Evolutionary conservation across 2,888 invertebrate species (phyloP).

Genomic region (Drosophila vallismaia): DNA sequence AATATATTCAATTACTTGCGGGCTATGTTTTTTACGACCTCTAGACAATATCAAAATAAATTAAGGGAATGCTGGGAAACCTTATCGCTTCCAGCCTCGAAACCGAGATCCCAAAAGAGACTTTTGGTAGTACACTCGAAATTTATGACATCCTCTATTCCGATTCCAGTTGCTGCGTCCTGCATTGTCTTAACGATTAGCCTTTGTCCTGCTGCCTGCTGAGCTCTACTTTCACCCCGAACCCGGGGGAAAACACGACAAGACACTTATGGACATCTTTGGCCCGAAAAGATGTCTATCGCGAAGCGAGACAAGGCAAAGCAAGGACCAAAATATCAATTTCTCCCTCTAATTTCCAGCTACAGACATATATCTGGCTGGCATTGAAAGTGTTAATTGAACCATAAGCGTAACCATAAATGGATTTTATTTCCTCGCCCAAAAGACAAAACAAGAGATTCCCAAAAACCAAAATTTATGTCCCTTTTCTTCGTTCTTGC

Average conservation of each 20-base stretch:
- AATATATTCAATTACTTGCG: conserved; percentile 77
- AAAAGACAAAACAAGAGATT: conserved; percentile 57
- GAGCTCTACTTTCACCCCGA: conserved; percentile 71
- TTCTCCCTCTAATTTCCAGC: conserved; percentile 28
- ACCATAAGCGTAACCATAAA: conserved; percentile 82
- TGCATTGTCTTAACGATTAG: conserved; percentile 72
- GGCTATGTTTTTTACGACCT: conserved; percentile 64
- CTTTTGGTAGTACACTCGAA: conserved; percentile 76
- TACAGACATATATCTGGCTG: conserved; percentile 22
- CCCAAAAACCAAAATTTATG: conserved; percentile 69
- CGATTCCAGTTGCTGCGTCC: conserved; percentile 30
- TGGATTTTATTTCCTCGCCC: conserved; percentile 78
- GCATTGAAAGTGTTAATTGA: conserved; percentile 80
- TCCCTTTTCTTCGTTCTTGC: conserved; percentile 26
- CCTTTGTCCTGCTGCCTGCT: conserved; percentile 67
- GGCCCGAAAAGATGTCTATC: conserved; percentile 37
- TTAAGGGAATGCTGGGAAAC: conserved; percentile 21
- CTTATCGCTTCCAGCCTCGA: conserved; percentile 30
- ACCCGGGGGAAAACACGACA: conserved; percentile 30
- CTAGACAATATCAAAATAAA: conserved; percentile 39
- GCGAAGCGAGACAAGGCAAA: conserved; percentile 2
- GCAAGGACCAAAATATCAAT: conserved; percentile 50
- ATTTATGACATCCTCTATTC: conserved; percentile 78
- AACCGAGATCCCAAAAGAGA: conserved; percentile 41
- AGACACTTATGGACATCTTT: conserved; percentile 25